Base-by-base conservation (phyloP, 2,113 vertebrate genomes). In the Tachycineta bicolor region DNA sequence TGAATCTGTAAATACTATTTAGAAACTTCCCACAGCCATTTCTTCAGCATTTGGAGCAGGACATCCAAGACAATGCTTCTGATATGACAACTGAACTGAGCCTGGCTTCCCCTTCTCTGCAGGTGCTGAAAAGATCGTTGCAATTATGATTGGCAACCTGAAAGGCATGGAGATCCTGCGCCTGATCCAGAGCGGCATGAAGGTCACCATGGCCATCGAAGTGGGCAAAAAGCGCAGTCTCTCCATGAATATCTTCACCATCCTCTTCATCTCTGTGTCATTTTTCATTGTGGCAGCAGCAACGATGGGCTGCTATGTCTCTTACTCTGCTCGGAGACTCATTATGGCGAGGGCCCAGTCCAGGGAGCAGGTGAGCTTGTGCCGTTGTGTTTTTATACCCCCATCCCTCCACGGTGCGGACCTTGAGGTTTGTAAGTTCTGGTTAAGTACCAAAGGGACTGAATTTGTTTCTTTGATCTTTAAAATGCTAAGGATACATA, bases 241-340 rank as follows among this genome's bases (percentile, higher is more conserved):
- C 10, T 98, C 98, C 97, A 98, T 99, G 96, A 98, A 98, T 70
- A 98, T 98, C 63, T 99, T 98, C 94, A 99, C 98, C 25, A 98
- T 99, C 94, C 98, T 99, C 96, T 99, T 99, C 47, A 98, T 99
- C 77, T 99, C 98, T 0, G 97, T 98, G 79, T 98, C 98, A 0
- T 99, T 99, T 95, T 99, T 99, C 55, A 97, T 99, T 41, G 98
- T 99, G 87, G 98, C 98, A 8, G 98, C 98, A 17, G 98, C 98
- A 87, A 98, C 98, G 2, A 97, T 99, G 55, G 98, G 98, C 39
- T 99, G 99, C 94, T 99, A 99, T 69, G 98, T 99, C 93, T 99
- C 98, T 92, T 99, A 99, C 92, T 98, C 98, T 39, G 98, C 98
- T 53, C 96, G 98, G 88, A 98, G 99, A 78, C 95, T 99, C 69